Evolutionary conservation across 92 coral and sea anemone genomes (phyloP).

Genomic region (Diadumene lineata): DNA sequence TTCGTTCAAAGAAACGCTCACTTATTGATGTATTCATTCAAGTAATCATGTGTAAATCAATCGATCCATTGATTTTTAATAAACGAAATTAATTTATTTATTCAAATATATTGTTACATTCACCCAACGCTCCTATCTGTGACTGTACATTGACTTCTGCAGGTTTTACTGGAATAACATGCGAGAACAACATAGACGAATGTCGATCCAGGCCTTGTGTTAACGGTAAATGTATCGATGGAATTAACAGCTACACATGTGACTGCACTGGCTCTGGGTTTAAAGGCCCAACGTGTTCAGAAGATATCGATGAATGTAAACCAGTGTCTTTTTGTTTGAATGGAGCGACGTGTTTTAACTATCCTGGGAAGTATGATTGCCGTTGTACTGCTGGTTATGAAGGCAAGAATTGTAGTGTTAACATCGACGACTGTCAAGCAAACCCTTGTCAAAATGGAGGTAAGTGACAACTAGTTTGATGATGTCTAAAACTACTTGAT

Average conservation of each 20-base stretch:
- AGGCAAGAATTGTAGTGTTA: conserved; percentile 69
- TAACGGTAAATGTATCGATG: conserved; percentile 64
- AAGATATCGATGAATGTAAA: conserved; percentile 77
- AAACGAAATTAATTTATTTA: too few relatives aligned
- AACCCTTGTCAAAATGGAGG: conserved; percentile 86
- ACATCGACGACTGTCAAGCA: conserved; percentile 77
- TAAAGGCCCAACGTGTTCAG: conserved; percentile 62
- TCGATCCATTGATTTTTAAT: too few relatives aligned
- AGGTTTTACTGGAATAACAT: conserved; percentile 81
- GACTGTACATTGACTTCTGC: too few relatives aligned
- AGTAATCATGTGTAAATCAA: too few relatives aligned
- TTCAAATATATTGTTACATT: too few relatives aligned
- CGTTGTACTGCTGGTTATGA: conserved; percentile 61
- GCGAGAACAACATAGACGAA: conserved; percentile 78
- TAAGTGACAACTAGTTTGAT: conserved; percentile 5
- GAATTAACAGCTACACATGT: conserved; percentile 62
- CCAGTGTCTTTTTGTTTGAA: conserved; percentile 59
- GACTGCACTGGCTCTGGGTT: conserved; percentile 83
- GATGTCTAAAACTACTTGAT: background rate
- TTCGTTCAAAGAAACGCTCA: too few relatives aligned
- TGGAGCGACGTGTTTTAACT: conserved; percentile 65
- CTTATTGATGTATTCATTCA: too few relatives aligned
- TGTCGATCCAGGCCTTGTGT: conserved; percentile 67
- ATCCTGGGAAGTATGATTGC: conserved; percentile 75
- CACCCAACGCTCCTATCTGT: too few relatives aligned